Conservation (phyloP, 2,797 vertebrate genomes). For the Scyliorhinus canicula region DNA sequence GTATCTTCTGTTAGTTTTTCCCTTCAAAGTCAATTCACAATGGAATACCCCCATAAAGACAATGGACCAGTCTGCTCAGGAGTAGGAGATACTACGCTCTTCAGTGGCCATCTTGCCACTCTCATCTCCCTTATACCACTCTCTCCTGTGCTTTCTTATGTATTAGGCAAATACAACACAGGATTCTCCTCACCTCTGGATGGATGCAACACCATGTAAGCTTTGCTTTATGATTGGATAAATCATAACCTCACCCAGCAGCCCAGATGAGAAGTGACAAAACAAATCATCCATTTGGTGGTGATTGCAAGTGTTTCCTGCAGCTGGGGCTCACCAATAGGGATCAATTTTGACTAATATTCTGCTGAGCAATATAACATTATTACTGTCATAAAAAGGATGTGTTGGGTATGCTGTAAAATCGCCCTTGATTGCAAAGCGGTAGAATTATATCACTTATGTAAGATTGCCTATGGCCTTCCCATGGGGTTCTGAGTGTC, state of each 20-base stretch:
- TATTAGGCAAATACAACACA: no score
- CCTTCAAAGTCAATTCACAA: no score
- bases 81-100: no score
- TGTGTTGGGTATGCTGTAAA: not conserved
- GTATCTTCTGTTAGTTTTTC: no score
- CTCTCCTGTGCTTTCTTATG: no score
- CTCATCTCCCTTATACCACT: no score
- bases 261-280: not conserved
- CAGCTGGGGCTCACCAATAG: not conserved
- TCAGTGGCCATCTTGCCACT: no score
- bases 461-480: not conserved
- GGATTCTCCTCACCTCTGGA: no score
- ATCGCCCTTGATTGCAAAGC: not conserved
- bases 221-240: not conserved
- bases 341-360: slow-evolving; percentile 11
- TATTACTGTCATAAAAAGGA: not conserved
- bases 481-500: not conserved
- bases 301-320: not conserved
- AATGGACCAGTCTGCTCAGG: no score
- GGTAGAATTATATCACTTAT: not conserved
- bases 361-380: not conserved
- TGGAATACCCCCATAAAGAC: no score
- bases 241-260: not conserved
- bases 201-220: not conserved
- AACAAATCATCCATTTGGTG: slow-evolving; percentile 5